phyloP scores from a whole-genome alignment of 2,113 vertebrate genomes.

The Hystrix cristata region DNA sequence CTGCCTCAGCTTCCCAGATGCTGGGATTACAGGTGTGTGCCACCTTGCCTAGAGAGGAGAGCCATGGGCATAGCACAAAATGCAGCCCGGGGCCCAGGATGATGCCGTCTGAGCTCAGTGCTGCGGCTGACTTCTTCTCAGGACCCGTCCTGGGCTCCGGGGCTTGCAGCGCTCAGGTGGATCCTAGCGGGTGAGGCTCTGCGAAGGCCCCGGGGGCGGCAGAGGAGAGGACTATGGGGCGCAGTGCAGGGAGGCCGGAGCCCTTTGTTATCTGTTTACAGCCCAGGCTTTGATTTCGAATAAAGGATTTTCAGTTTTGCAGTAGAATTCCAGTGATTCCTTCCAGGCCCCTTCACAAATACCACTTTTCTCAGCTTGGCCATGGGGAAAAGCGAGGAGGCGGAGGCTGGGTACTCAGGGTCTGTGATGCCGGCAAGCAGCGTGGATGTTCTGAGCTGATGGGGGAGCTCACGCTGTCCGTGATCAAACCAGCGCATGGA shows the following conservation, averaged over 20 bases:
- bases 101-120: accelerated
- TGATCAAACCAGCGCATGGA: neutral
- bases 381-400: neutral
- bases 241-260: neutral
- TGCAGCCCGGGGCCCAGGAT: neutral
- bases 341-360: neutral
- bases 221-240: neutral
- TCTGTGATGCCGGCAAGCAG: neutral
- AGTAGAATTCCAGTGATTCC: neutral
- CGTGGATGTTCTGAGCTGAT: neutral
- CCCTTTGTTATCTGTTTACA: neutral
- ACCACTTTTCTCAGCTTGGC: neutral
- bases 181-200: neutral
- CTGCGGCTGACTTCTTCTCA: neutral
- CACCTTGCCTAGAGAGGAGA: neutral
- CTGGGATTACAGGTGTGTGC: neutral
- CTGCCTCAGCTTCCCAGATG: neutral
- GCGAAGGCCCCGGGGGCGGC: neutral
- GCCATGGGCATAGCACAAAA: neutral
- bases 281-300: neutral
- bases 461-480: neutral
- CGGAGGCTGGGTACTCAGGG: neutral
- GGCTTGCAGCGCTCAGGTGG: neutral
- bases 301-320: neutral
- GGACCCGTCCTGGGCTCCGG: neutral